These are phyloP conservation scores for Diplodus puntazzo DNA, from an alignment of 2,797 vertebrate genomes.

Conservation along the genomic window DNA sequence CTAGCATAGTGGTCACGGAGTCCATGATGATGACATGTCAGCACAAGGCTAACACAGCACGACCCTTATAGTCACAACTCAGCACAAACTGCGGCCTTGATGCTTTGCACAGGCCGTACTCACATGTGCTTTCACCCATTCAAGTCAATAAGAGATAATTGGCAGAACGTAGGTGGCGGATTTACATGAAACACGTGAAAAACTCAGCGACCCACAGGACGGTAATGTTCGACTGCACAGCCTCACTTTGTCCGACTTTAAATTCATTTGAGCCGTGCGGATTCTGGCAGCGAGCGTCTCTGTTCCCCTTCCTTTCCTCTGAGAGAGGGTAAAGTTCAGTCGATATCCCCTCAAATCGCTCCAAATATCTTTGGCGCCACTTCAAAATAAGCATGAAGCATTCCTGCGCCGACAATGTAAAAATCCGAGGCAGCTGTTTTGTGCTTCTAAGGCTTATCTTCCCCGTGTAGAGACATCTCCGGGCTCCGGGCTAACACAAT, in stretches of 20 bases:
- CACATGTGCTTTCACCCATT: constrained; percentile 50
- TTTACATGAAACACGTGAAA: constrained; percentile 52
- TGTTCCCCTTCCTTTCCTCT: constrained; percentile 62
- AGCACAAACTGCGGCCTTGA: constrained; percentile 67
- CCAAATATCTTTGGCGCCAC: constrained; percentile 77
- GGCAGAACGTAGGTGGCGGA: constrained; percentile 29
- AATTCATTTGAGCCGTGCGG: constrained; percentile 51
- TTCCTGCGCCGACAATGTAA: constrained; percentile 63
- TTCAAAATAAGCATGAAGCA: constrained; percentile 77
- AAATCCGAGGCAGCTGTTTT: constrained; percentile 80
- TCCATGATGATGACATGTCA: constrained; percentile 80
- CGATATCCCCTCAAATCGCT: constrained; percentile 69
- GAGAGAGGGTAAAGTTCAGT: constrained; percentile 77
- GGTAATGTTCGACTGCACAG: constrained; percentile 33
- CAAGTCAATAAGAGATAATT: constrained; percentile 59
- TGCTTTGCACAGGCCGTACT: constrained; percentile 64
- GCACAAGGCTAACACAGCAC: constrained; percentile 65
- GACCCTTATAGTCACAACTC: constrained; percentile 66
- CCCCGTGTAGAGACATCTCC: constrained; percentile 77
- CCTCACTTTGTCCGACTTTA: constrained; percentile 52
- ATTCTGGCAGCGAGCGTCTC: constrained; percentile 59
- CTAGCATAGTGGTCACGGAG: constrained; percentile 58
- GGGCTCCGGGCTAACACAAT: constrained; percentile 72
- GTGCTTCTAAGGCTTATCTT: constrained; percentile 78
- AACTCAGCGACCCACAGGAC: constrained; percentile 43